Conservation (phyloP, 2,113 vertebrate species). For the Riparia riparia region DNA sequence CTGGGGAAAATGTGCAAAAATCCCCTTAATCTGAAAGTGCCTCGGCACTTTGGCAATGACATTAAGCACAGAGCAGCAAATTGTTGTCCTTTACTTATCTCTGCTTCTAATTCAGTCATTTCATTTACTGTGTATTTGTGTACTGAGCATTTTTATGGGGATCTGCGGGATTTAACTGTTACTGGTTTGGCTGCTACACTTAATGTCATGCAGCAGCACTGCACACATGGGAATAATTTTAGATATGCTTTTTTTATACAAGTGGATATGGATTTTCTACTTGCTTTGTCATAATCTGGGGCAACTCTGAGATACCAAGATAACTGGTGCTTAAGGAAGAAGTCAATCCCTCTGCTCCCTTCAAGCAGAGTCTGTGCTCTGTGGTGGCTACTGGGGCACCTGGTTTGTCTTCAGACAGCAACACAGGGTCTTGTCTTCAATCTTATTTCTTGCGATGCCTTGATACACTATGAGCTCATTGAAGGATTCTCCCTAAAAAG, state of each 20-base stretch:
- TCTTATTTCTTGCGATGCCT: not conserved
- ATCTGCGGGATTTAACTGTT: slow-evolving; percentile 54
- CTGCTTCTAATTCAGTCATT: slow-evolving; percentile 59
- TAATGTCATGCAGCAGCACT: slow-evolving; percentile 56
- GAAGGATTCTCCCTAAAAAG: not conserved
- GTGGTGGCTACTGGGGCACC: not conserved
- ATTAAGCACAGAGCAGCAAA: not conserved
- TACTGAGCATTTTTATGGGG: slow-evolving; percentile 56
- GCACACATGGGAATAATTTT: slow-evolving; percentile 68
- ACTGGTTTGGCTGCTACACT: slow-evolving; percentile 54
- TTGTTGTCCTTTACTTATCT: slow-evolving; percentile 46
- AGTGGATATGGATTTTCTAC: slow-evolving; percentile 38
- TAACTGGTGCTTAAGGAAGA: not conserved
- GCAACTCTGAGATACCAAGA: not conserved
- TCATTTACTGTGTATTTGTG: slow-evolving; percentile 42
- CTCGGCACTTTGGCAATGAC: slow-evolving; percentile 16
- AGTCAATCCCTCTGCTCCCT: not conserved
- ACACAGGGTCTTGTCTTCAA: not conserved
- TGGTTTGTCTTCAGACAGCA: not conserved
- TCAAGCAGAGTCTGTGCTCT: not conserved
- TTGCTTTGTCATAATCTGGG: slow-evolving; percentile 47
- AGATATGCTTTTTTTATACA: slow-evolving; percentile 10
- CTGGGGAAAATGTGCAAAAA: slow-evolving; percentile 23
- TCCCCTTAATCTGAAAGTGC: slow-evolving; percentile 46
- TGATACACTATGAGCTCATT: not conserved